Base-by-base conservation (phyloP, 2,797 vertebrate genomes). In the Falco novaeseelandiae region DNA sequence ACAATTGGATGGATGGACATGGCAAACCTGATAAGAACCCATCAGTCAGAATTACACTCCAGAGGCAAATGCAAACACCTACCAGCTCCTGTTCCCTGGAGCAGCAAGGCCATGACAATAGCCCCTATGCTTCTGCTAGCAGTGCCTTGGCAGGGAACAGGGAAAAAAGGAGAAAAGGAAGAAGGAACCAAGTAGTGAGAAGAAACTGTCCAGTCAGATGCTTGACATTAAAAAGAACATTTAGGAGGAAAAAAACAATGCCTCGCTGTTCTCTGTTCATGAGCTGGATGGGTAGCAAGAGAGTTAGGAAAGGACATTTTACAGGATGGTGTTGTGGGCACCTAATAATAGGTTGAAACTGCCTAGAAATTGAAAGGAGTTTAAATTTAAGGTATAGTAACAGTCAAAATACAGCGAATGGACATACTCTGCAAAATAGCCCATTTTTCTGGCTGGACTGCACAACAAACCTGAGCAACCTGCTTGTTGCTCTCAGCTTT, bases 1-100 rank as follows among this genome's bases (percentile, higher is more conserved):
- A 92, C 83, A 97, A 96, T 79, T 74, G 71, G 89, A 89, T 90
- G 92, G 93, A 97, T 95, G 83, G 86, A 93, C 92, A 97, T 95
- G 84, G 94, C 93, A 96, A 97, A 81, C 21, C 83, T 94, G 93
- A 44, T 89, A 95, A 95, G 91, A 97, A 96, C 62, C 77, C 81
- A 95, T 86, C 83, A 94, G 87, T 86, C 83, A 95, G 65, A 97
- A 97, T 74, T 92, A 86, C 32, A 49, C 65, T 95, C 69, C 48
- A 90, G 84, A 90, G 83, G 63, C 83, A 96, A 95, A 95, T 46
- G 55, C 81, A 93, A 96, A 91, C 73, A 70, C 38, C 80, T 73
- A 25, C 42, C 59, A 63, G 77, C 42, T 89, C 87, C 66, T 70
- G 66, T 80, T 83, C 52, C 26, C 62, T 70, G 73, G 40, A 88